Percentiles rank a stretch among this genome's conserved stretches.
Conservation (phyloP, 2,797 vertebrate species). For the Artibeus lituratus region DNA sequence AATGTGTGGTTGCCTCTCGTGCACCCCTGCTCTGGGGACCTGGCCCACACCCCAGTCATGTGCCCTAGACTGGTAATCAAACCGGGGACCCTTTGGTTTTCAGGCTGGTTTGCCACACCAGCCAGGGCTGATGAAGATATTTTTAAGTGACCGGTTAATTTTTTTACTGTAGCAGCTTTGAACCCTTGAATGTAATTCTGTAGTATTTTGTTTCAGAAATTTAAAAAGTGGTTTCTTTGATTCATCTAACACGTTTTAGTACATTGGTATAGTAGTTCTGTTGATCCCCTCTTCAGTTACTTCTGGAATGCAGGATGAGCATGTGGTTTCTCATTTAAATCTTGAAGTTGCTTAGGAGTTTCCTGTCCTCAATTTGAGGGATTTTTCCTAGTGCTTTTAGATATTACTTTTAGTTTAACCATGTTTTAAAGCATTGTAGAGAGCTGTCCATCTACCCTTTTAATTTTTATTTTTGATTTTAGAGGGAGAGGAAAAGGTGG, state of each 20-base stretch:
- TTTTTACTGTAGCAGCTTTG: neutral
- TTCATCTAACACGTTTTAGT: neutral
- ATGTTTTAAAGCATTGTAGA: neutral
- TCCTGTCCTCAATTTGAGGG: neutral
- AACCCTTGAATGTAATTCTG: neutral
- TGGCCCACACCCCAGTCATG: too few relatives aligned
- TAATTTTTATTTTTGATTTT: neutral
- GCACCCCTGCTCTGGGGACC: too few relatives aligned
- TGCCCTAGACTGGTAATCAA: too few relatives aligned
- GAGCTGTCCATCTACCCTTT: neutral
- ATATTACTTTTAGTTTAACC: neutral
- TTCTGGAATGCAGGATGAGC: neutral
- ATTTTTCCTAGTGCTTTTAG: neutral
- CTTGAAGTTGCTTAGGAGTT: neutral
- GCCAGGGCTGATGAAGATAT: neutral
- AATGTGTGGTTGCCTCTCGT: too few relatives aligned
- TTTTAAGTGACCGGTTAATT: neutral
- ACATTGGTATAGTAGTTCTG: neutral
- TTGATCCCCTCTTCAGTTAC: neutral
- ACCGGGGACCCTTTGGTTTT: too few relatives aligned
- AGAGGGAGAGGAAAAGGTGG: neutral
- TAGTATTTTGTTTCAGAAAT: neutral
- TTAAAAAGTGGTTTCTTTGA: neutral
- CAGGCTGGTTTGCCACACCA: too few relatives aligned
- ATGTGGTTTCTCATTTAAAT: neutral